These are phyloP conservation scores for Euzophera pinguis DNA, from an alignment of 2,888 invertebrate species.

Conservation along the genomic window DNA sequence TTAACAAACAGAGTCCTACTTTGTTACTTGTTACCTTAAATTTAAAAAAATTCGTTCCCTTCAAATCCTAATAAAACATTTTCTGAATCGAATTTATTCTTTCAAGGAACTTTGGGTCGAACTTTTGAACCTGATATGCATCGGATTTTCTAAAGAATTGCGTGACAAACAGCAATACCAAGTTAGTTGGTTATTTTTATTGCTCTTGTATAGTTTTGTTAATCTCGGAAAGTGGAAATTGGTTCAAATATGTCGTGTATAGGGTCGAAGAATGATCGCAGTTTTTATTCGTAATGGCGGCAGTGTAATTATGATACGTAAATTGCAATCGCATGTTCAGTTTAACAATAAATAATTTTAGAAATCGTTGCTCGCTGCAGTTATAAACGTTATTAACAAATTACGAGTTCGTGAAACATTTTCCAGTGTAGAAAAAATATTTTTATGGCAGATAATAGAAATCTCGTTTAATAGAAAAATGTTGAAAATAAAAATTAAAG, in stretches of 20 bases:
- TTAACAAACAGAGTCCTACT: too few relatives aligned
- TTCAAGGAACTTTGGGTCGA: conserved; percentile 12
- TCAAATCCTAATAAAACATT: too few relatives aligned
- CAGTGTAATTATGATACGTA: conserved; percentile 2
- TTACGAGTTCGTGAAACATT: too few relatives aligned
- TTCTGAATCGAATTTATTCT: too few relatives aligned
- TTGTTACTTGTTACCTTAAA: too few relatives aligned
- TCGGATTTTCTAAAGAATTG: conserved; percentile 19
- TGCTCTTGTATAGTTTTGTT: conserved; percentile 23
- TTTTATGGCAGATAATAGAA: too few relatives aligned
- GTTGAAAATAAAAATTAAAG: too few relatives aligned
- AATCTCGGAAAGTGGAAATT: conserved; percentile 29
- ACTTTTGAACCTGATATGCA: conserved; percentile 15
- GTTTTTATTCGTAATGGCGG: conserved; percentile 3
- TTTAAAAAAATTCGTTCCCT: too few relatives aligned
- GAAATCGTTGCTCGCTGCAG: neutral
- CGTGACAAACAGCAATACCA: conserved; percentile 30
- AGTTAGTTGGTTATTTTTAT: conserved; percentile 18
- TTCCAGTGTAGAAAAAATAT: too few relatives aligned
- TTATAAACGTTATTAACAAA: neutral
- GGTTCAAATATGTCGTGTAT: conserved; percentile 24
- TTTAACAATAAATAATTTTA: neutral
- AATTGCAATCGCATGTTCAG: conserved; percentile 2
- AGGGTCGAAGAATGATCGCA: neutral
- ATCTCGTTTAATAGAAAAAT: too few relatives aligned